Percentiles rank a stretch among this genome's conserved stretches.
phyloP scores from a whole-genome alignment of 2,797 vertebrate species.

The Craterocephalus amniculus region DNA sequence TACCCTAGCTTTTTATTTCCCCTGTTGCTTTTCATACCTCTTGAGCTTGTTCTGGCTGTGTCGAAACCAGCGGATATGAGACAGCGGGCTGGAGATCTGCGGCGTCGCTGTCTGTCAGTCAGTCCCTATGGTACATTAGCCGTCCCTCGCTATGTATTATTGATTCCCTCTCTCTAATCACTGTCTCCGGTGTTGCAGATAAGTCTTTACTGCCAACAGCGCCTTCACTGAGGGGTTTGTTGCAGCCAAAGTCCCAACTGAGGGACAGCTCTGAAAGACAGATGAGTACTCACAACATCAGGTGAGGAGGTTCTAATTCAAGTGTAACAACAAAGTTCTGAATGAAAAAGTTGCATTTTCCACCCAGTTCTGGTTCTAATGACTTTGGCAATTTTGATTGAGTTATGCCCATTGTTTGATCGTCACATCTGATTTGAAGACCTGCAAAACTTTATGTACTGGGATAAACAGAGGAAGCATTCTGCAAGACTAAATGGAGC shows the following conservation, averaged over 20 bases:
- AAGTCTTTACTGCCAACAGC: conserved; percentile 68
- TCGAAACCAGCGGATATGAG: conserved; percentile 70
- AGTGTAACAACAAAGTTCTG: neutral
- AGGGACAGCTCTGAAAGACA: conserved; percentile 32
- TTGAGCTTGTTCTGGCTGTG: conserved; percentile 53
- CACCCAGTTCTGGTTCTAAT: neutral
- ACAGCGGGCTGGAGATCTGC: conserved; percentile 58
- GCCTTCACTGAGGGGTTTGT: conserved; percentile 62
- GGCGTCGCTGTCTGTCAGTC: conserved; percentile 66
- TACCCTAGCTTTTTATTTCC: conserved; percentile 66
- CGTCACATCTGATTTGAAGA: neutral
- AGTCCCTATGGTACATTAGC: conserved; percentile 84
- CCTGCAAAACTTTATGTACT: neutral
- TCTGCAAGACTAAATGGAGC: neutral
- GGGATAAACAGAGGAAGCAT: neutral
- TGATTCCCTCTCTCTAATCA: conserved; percentile 82
- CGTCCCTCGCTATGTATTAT: conserved; percentile 85
- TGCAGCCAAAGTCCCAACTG: conserved; percentile 35
- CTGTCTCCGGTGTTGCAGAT: conserved; percentile 77
- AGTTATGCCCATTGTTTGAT: neutral
- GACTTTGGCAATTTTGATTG: neutral
- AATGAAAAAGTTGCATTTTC: neutral
- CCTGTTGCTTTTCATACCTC: conserved; percentile 59
- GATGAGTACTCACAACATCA: conserved; percentile 31
- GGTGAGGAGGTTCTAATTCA: conserved; percentile 21